Evolutionary conservation across 1,140 invertebrate species (phyloP), one percentile per base, ranked within the genome.

Genomic region (Philopotamus ludificatus): DNA sequence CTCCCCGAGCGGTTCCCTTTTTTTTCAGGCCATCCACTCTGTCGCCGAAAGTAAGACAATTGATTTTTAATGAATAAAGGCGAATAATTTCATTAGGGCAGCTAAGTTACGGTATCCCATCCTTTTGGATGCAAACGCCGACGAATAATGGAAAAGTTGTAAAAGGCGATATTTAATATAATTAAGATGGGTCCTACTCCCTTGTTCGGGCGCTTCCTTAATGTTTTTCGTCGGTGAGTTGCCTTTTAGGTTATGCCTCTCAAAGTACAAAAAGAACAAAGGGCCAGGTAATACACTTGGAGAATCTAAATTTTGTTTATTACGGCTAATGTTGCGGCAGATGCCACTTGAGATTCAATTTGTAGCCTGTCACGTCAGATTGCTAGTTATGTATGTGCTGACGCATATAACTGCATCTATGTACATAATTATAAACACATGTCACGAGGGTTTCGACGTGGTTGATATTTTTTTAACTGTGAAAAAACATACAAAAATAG

Each of bases 11-110:
- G n/a, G n/a, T n/a, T n/a, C n/a, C n/a, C n/a, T n/a, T n/a, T n/a
- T n/a, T n/a, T n/a, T n/a, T n/a, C n/a, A n/a, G 28, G 25, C 51
- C 41, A 18, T 60, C 42, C 12, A 20, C 26, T 2, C 26, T 23
- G 4, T 51, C 18, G 50, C 44, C 53, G 23, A 63, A 63, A 55
- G n/a, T 63, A 63, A 63, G 62, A 63, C 49, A 63, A 63, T 54
- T 55, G 51, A 63, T 63, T 63, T 63, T 55, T 63, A 55, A 55
- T 55, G 62, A 63, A 63, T 63, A 55, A 55, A 63, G 62, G 62
- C 51, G 25, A 50, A 63, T 63, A 63, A 63, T 63, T 63, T 63
- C 50, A 63, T 63, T 58, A 63, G 23, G 50, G 49, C 49, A 51
- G 59, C 41, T 53, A 63, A 54, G 62, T 63, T 63, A 44, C 49